phyloP scores from a whole-genome alignment of 2,113 vertebrate genomes.

The Mustela nigripes region DNA sequence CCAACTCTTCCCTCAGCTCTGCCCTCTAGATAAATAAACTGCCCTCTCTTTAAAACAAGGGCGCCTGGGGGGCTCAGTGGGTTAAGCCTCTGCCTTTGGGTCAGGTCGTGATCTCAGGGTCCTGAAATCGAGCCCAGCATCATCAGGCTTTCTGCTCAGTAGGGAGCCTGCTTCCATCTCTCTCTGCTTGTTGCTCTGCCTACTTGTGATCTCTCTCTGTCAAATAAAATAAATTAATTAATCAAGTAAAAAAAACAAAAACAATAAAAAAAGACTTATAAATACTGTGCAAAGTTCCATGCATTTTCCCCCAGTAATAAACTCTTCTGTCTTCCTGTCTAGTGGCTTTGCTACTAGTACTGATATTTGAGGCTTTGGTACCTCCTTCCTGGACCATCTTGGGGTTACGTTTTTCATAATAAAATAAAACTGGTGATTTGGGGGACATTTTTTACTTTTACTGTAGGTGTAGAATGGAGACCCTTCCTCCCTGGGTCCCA shows the following conservation, averaged over 20 bases:
- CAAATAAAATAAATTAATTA: too few relatives aligned
- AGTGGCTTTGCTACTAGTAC: neutral
- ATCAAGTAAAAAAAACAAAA: neutral
- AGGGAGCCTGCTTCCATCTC: too few relatives aligned
- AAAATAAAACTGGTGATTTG: neutral
- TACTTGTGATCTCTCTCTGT: too few relatives aligned
- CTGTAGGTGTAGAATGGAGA: neutral
- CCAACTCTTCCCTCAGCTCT: neutral
- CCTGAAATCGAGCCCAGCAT: too few relatives aligned
- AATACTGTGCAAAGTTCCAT: neutral
- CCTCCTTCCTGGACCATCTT: neutral
- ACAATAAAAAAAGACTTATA: neutral
- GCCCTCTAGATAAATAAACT: conserved; percentile 74
- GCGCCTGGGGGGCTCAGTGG: too few relatives aligned
- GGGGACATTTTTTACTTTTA: neutral
- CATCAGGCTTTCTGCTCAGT: too few relatives aligned
- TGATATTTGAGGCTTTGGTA: neutral
- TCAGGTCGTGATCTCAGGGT: too few relatives aligned
- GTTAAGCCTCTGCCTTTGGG: too few relatives aligned
- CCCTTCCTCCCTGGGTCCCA: neutral
- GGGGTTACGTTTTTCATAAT: neutral
- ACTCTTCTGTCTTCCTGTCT: neutral
- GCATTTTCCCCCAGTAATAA: too few relatives aligned
- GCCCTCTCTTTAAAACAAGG: neutral
- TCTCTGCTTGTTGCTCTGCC: too few relatives aligned